Percentiles rank a stretch among this genome's conserved stretches.
phyloP scores from a whole-genome alignment of 2,888 invertebrate genomes.

The Cylloceria caligata region DNA sequence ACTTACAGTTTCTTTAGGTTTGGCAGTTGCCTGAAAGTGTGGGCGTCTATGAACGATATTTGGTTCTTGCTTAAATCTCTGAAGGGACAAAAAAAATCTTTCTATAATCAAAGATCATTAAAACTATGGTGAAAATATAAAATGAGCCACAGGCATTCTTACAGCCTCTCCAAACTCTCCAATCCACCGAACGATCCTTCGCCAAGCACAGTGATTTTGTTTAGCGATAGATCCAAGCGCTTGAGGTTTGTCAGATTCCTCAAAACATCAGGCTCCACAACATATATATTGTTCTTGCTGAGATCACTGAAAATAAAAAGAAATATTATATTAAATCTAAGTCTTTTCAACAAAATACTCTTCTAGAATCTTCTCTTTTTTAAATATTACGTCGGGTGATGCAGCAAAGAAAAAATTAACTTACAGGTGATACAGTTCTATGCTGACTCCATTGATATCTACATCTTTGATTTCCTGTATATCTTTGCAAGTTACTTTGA shows the following conservation, averaged over 20 bases:
- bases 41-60: conserved; percentile 90
- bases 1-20: conserved; percentile 89
- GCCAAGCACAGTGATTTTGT: conserved; percentile 89
- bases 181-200: conserved; percentile 90
- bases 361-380: too few relatives aligned
- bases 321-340: neutral
- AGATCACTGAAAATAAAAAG: conserved; percentile 86
- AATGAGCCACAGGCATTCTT: conserved; percentile 81
- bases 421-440: conserved; percentile 89
- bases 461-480: conserved; percentile 87
- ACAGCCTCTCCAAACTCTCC: conserved; percentile 90
- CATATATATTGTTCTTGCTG: conserved; percentile 88
- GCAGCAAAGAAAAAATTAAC: conserved; percentile 77
- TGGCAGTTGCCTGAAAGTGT: conserved; percentile 91
- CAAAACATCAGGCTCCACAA: conserved; percentile 83
- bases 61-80: conserved; percentile 93
- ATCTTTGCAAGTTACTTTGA: conserved; percentile 88
- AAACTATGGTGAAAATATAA: conserved; percentile 33
- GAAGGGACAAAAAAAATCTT: conserved; percentile 74
- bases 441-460: conserved; percentile 87
- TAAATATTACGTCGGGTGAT: too few relatives aligned
- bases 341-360: neutral
- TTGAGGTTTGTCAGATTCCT: conserved; percentile 84
- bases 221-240: conserved; percentile 88
- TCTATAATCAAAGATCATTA: conserved; percentile 12